Base-by-base conservation (phyloP, 1,140 invertebrate species). In the Zaprionus ghesquierei region DNA sequence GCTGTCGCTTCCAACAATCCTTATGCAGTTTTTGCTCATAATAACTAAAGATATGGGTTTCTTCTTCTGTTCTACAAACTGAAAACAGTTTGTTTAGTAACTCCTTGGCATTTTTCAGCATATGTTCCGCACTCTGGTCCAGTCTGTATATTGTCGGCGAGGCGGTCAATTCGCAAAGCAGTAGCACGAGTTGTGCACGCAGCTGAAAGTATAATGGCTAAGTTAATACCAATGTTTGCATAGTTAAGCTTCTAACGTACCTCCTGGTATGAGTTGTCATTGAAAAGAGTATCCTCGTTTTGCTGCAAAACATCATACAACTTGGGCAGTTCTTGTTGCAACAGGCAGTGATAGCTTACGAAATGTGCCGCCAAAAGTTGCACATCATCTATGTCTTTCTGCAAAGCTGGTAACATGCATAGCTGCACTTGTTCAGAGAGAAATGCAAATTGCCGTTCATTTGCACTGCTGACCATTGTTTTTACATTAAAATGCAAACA, bases 151-250 rank as follows among this genome's bases (percentile, higher is more conserved):
- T 33, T 0, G 77, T 75, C 0, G 59, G 44, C 6, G 35, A 10
- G 27, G 84, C 84, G 10, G 74, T 80, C 25, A 89, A 27, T 41
- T 89, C 84, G 51, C 85, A 89, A 1, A 89, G 46, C 15, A 87
- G 23, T 41, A 84, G 6, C 0, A 84, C 60, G 0, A 87, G 74
- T 23, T 89, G 61, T 1, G 65, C 55, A 4, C 49, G 75, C 15
- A 89, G 10, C 84, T 87, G n/a, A 33, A 73, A 18, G 22, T 49
- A 33, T 1, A 29, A 55, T 6, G 8, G 4, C 13, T 20, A 9
- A 27, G 0, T 22, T 5, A 44, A 29, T 31, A 44, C n/a, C 18
- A 2, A 22, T 29, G 5, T 33, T 9, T 5, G 4, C 2, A 2
- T 5, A 8, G 38, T 22, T 9, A 10, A 20, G 3, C 10, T 29